Evolutionary conservation across 1,140 invertebrate genomes (phyloP), one percentile per base, ranked within the genome.

Genomic region (Elysia chlorotica): DNA sequence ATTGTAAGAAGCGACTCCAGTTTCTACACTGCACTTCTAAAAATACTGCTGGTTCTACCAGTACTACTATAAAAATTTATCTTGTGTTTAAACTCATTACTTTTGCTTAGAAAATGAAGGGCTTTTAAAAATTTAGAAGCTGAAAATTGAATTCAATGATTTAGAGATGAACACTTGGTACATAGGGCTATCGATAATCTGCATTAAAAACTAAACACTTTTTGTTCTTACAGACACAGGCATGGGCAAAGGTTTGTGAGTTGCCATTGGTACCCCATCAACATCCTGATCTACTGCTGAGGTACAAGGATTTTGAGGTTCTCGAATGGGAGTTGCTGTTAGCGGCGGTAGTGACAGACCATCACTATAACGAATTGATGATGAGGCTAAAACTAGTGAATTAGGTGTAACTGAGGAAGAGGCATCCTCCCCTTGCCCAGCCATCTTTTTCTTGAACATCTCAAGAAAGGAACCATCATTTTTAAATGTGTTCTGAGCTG

Each of bases 401-500:
- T 71, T 76, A 17, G 65, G 41, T 17, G 35, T 53, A 35, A 53
- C 33, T n/a, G 38, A 59, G 31, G 41, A 21, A 1, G 62, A 41
- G 28, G n/a, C n/a, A n/a, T 65, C 63, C 14, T 36, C 56, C 71
- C 72, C 76, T 77, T 79, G 73, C 73, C 69, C 71, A 56, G 67
- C 76, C 75, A 77, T 75, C 70, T 74, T 71, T 59, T 66, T 72
- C 37, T 74, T 76, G 56, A 79, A 79, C 75, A 76, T 79, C 69
- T 76, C 77, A 59, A 79, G 21, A 61, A 79, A 79, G 70, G 75
- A 76, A n/a, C 77, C 77, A 73, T 79, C 77, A 38, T 79, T 79
- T n/a, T n/a, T n/a, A n/a, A n/a, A n/a, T n/a, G n/a, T n/a, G n/a
- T n/a, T n/a, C n/a, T n/a, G n/a, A n/a, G n/a, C n/a, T n/a, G n/a